Conservation (phyloP, 2,888 invertebrate species). For the Hirudinaria manillensis region DNA sequence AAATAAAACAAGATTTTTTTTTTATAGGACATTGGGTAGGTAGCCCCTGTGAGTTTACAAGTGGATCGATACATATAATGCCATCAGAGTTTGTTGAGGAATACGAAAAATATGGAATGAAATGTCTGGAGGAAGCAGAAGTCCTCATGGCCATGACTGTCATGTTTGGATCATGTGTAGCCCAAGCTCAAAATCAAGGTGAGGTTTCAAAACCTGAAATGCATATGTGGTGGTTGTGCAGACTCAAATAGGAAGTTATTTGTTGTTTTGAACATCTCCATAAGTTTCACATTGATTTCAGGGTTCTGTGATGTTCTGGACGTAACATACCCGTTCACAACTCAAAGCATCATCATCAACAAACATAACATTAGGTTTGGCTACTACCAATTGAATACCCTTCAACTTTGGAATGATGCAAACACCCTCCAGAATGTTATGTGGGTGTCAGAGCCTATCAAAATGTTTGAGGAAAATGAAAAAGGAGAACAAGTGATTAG, state of each 20-base stretch:
- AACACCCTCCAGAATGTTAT: slow-evolving; percentile 73
- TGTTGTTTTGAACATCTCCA: not conserved
- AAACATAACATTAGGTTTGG: slow-evolving; percentile 80
- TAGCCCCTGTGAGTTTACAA: slow-evolving; percentile 69
- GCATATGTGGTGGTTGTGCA: too few relatives aligned
- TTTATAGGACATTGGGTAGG: slow-evolving; percentile 59
- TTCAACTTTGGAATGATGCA: slow-evolving; percentile 62
- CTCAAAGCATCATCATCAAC: slow-evolving; percentile 81
- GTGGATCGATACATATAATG: slow-evolving; percentile 57
- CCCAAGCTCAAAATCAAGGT: slow-evolving; percentile 52
- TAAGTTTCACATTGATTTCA: slow-evolving; percentile 38
- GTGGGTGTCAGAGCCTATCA: slow-evolving; percentile 68
- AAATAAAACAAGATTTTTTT: not conserved
- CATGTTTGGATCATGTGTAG: slow-evolving; percentile 68
- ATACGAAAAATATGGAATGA: slow-evolving; percentile 24
- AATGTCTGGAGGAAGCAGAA: slow-evolving; percentile 26
- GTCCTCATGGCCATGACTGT: slow-evolving; percentile 60
- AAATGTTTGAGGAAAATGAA: slow-evolving; percentile 70
- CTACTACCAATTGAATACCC: slow-evolving; percentile 81
- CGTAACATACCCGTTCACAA: slow-evolving; percentile 79
- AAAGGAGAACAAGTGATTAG: slow-evolving; percentile 64
- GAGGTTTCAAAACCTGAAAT: not conserved
- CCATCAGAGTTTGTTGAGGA: slow-evolving; percentile 46
- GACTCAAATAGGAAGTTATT: not conserved
- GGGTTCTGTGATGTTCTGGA: slow-evolving; percentile 85